Percentiles rank a stretch among this genome's conserved stretches.
Evolutionary conservation across 2,113 vertebrate genomes (phyloP).

Genomic region (Elephantulus edwardii): DNA sequence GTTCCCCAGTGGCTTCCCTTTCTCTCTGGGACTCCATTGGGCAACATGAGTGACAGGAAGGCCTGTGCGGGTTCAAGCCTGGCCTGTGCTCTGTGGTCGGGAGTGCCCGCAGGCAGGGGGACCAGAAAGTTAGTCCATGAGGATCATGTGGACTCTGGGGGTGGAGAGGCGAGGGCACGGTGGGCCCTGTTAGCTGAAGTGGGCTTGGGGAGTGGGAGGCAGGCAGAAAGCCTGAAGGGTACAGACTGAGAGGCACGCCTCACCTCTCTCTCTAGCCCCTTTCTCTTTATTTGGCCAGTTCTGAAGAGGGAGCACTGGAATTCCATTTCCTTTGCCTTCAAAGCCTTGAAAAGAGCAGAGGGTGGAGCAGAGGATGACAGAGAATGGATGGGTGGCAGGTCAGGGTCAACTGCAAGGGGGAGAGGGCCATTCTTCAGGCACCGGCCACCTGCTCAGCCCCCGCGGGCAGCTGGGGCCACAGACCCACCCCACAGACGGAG

Average conservation of each 20-base stretch:
- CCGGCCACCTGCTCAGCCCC: slow-evolving; percentile 44
- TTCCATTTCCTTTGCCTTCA: slow-evolving; percentile 21
- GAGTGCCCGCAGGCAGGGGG: not conserved
- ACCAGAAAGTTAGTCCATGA: not conserved
- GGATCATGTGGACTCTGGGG: not conserved
- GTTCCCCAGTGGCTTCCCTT: not conserved
- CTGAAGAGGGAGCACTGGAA: not conserved
- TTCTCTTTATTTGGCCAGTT: not conserved
- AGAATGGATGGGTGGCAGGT: slow-evolving; percentile 65
- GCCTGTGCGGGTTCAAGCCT: not conserved
- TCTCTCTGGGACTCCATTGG: not conserved
- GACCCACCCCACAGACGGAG: not conserved
- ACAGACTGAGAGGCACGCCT: not conserved
- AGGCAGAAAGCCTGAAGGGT: not conserved
- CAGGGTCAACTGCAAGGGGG: slow-evolving; percentile 63
- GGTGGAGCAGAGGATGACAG: slow-evolving; percentile 20
- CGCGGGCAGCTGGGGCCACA: slow-evolving; percentile 40
- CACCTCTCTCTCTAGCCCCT: not conserved
- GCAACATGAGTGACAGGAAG: not conserved
- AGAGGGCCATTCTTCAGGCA: slow-evolving; percentile 23
- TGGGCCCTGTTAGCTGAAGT: not conserved
- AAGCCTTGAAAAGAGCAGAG: slow-evolving; percentile 53
- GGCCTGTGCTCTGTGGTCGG: not conserved
- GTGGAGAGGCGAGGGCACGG: not conserved
- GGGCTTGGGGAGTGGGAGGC: not conserved